A percentile compares a stretch with the other conserved stretches of the same genome.
These are phyloP conservation scores for Vireo griseus DNA, from an alignment of 2,797 vertebrate genomes.

Conservation along the genomic window DNA sequence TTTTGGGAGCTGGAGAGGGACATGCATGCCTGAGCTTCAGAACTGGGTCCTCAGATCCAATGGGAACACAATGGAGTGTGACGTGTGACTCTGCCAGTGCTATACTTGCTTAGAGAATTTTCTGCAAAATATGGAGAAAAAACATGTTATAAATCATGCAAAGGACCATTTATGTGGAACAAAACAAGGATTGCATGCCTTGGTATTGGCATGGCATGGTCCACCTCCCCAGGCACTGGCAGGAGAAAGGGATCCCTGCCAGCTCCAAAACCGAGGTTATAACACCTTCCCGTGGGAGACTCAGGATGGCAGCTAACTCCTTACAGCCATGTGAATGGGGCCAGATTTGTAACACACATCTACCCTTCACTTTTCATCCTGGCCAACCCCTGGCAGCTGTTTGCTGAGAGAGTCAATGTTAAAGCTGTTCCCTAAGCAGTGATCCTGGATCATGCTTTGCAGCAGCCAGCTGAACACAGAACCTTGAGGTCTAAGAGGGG, in stretches of 20 bases:
- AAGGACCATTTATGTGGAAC: neutral
- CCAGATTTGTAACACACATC: neutral
- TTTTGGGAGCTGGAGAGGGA: neutral
- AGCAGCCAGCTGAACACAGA: neutral
- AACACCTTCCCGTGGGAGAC: neutral
- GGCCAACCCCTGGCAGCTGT: neutral
- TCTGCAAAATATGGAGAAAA: neutral
- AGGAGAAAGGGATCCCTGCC: neutral
- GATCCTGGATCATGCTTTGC: neutral
- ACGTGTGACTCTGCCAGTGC: neutral
- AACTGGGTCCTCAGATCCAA: neutral
- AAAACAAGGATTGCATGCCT: neutral
- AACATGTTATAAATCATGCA: neutral
- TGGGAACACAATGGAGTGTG: rapidly evolving
- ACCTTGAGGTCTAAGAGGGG: neutral
- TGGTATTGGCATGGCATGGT: neutral
- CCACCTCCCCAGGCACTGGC: neutral
- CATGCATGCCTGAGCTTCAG: neutral
- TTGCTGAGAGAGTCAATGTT: neutral
- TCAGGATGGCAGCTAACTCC: neutral
- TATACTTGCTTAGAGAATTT: neutral
- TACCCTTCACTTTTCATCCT: neutral
- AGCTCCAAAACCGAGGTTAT: neutral
- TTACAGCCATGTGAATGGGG: neutral
- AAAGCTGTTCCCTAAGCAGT: neutral